Conservation (phyloP, 2,797 vertebrate species). For the Hoplostethus mediterraneus region DNA sequence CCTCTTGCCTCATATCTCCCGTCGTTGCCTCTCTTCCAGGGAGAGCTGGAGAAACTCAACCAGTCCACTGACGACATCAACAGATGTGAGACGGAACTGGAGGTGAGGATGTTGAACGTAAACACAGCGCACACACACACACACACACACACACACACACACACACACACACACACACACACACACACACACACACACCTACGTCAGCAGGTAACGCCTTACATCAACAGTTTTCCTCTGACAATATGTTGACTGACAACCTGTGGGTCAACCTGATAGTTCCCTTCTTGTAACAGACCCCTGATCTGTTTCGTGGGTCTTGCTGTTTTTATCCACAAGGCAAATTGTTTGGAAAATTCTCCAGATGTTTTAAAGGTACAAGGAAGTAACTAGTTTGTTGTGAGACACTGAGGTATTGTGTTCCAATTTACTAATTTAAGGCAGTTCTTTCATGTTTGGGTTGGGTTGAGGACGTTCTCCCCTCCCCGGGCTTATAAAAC, state of each 20-base stretch:
- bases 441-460: no score
- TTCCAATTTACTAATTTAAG: constrained; percentile 17
- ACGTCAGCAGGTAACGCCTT: neutral
- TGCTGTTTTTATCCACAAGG: neutral
- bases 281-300: neutral
- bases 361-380: constrained; percentile 14
- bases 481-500: no score
- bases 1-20: constrained; percentile 10
- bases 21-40: constrained; percentile 79
- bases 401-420: neutral
- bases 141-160: constrained; percentile 23
- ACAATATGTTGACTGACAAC: neutral
- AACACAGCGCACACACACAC: constrained; percentile 12
- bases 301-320: neutral
- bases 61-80: constrained; percentile 97
- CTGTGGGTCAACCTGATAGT: neutral
- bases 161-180: constrained; percentile 1
- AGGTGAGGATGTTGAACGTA: constrained; percentile 83
- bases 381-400: neutral
- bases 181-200: neutral
- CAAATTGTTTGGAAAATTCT: neutral
- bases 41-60: constrained; percentile 97
- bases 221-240: neutral
- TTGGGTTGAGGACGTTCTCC: no score
- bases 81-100: constrained; percentile 94